Conservation (phyloP, 1,140 invertebrate species). For the Diorhabda elongata region DNA sequence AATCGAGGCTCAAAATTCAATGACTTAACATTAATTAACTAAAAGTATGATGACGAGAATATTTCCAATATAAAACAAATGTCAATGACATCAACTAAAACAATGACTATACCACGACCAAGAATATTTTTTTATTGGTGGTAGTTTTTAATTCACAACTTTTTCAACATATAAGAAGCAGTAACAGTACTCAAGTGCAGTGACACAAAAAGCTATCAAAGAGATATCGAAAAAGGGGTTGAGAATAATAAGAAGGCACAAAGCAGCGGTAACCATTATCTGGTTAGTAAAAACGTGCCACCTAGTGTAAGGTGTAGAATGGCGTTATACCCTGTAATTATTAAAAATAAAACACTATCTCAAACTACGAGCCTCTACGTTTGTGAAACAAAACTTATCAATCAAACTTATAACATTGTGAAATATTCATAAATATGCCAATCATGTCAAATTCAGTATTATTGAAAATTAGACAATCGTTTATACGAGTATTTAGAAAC, state of each 20-base stretch:
- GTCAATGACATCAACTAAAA: constrained; percentile 12
- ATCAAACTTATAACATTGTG: too few relatives aligned
- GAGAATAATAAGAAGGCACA: constrained; percentile 43
- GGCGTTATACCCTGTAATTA: constrained; percentile 44
- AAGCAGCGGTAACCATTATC: constrained; percentile 36
- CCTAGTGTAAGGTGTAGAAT: constrained; percentile 29
- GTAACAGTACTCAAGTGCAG: constrained; percentile 33
- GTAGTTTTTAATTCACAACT: constrained; percentile 5
- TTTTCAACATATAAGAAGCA: constrained; percentile 31
- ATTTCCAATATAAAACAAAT: constrained; percentile 12
- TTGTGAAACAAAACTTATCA: background rate
- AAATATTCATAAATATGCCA: too few relatives aligned
- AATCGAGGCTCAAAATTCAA: constrained; percentile 22
- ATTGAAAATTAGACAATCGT: too few relatives aligned
- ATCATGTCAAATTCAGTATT: too few relatives aligned
- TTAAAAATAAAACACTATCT: constrained; percentile 28
- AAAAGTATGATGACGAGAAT: constrained; percentile 22
- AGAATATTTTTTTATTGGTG: constrained; percentile 24
- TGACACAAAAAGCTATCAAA: constrained; percentile 40
- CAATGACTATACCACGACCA: constrained; percentile 14
- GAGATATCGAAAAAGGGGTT: constrained; percentile 32
- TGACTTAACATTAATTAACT: constrained; percentile 23
- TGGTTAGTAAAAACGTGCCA: constrained; percentile 31
- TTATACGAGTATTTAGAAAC: too few relatives aligned
- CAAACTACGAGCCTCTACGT: constrained; percentile 15